A percentile compares a stretch with the other conserved stretches of the same genome.
These are phyloP conservation scores for Drosophila novamexicana DNA, from an alignment of 1,140 invertebrate genomes.

Conservation along the genomic window DNA sequence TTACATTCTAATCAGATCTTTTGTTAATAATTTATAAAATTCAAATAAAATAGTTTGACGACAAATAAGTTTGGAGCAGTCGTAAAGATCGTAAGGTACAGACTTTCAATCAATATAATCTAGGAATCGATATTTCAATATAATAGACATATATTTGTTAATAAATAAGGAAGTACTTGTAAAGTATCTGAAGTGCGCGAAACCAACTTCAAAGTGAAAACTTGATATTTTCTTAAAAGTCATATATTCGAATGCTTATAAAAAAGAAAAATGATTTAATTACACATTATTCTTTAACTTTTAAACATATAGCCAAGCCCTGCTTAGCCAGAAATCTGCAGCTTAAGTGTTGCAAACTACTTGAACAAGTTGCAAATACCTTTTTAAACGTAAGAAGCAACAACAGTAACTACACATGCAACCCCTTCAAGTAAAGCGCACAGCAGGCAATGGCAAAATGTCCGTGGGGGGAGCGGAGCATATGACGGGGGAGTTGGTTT, in stretches of 20 bases:
- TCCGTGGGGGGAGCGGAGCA: neutral
- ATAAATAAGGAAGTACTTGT: no score
- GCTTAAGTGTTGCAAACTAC: slow-evolving; percentile 27
- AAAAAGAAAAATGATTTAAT: no score
- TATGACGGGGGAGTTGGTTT: slow-evolving; percentile 26
- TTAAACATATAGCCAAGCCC: neutral
- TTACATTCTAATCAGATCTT: no score
- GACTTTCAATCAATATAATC: neutral
- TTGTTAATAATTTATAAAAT: no score
- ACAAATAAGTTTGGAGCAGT: no score
- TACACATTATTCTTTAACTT: neutral
- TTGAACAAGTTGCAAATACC: slow-evolving; percentile 40
- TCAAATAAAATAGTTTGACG: no score
- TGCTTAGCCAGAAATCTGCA: slow-evolving; percentile 1
- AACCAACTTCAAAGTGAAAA: no score
- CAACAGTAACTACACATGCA: slow-evolving; percentile 30
- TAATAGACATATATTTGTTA: no score
- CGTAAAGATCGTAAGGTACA: no score
- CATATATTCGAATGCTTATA: no score
- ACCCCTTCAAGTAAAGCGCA: slow-evolving; percentile 51
- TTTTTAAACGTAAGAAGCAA: neutral
- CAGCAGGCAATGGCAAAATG: slow-evolving; percentile 22
- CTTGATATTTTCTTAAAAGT: no score
- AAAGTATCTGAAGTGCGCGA: no score
- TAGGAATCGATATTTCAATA: neutral